Evolutionary conservation across 1,140 invertebrate species (phyloP), one percentile per base, ranked within the genome.

Genomic region (Aphaenogaster floridana): DNA sequence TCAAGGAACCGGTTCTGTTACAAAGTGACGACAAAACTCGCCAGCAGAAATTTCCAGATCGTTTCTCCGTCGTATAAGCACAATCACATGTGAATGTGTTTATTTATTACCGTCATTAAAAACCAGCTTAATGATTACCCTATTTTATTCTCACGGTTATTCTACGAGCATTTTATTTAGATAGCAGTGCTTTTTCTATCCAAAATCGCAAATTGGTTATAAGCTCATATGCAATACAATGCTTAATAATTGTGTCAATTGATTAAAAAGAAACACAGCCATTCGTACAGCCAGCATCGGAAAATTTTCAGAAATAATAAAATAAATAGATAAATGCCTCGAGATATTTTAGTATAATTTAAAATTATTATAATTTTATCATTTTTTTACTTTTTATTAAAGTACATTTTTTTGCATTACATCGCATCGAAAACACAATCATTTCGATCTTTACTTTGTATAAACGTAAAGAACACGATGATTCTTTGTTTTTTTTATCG

Each of bases 1-100:
- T 64, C 50, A 5, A 0, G 39, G 50, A 89, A 79, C 72, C 66
- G 59, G 80, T 88, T 79, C 86, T 36, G 11, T 11, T 34, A 21
- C 5, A 28, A 59, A 42, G 0, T 34, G 48, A 8, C 21, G 15
- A 8, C 1, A 59, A 72, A 76, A 57, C 7, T 8, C 15, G 13
- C 13, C 36, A 3, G 63, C 17, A 72, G 42, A 77, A 78, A 66
- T 52, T 78, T 88, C 57, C 50, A 85, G 64, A 64, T 11, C n/a
- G 6, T 3, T 50, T 15, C 7, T 66, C 0, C 7, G 45, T 21
- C 3, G 59, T 28, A 28, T 28, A 28, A 28, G 28, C 28, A 28
- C 9, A 42, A 45, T 13, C 2, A 15, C 28, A 8, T 45, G 42
- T 8, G 42, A 45, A 45, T 45, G 2, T 45, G 8, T 28, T 21